Base-by-base conservation (phyloP, 1,140 invertebrate genomes). In the Lutraria rhynchaena region DNA sequence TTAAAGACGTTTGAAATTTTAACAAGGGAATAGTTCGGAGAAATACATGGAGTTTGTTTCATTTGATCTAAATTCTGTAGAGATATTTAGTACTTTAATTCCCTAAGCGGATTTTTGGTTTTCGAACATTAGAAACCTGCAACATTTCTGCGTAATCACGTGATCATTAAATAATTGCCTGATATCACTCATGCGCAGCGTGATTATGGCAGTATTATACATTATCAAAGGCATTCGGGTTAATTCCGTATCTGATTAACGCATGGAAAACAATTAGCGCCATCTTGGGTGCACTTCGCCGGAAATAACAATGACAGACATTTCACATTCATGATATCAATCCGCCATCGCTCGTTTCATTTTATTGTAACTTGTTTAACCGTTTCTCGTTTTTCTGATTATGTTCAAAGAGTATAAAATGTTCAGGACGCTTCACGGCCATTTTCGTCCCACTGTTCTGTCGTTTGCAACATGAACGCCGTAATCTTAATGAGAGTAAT, bases 281-380 rank as follows among this genome's bases (percentile, higher is more conserved):
- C 41, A 75, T 75, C 73, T 46, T 61, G 73, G 73, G 73, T 61
- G 46, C 49, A 44, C 55, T 75, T 75, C 19, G 73, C 73, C 58
- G 37, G 44, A 75, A 61, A 29, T 49, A 22, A 33, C n/a, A 55
- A 15, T 75, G 73, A 75, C 35, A 46, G 73, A 75, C 58, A n/a
- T 60, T 61, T 61, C 22, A 61, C 73, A 75, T 61, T 75, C 46
- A n/a, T 41, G 44, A 37, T 46, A 75, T 75, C n/a, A 57, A 31
- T 75, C 17, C 55, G 73, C 73, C 1, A 60, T 44, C 46, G 73
- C 53, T 63, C 73, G 63, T 75, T 61, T 44, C 17, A 44, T 5
- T 49, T 73, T 41, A 61, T 17, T 15, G 55, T n/a, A 27, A 60
- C 22, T 61, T 75, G 57, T 44, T 75, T 55, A 75, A 61, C 37